Base-by-base conservation (phyloP, 2,113 vertebrate genomes). In the Pelecanoides urinatrix region DNA sequence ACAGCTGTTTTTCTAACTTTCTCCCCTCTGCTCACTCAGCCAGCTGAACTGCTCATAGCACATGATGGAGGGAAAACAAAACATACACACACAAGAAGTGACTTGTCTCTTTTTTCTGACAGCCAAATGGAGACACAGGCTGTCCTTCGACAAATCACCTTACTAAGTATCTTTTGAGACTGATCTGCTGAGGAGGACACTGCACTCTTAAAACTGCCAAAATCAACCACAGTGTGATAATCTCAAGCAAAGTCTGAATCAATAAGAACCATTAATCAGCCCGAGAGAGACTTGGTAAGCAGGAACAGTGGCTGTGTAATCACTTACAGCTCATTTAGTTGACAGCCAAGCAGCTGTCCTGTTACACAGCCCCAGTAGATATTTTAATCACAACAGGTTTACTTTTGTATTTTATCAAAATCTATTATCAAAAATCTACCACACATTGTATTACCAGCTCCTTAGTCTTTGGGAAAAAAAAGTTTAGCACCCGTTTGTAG, bases 291-390 rank as follows among this genome's bases (percentile, higher is more conserved):
- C 79, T 49, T 66, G 63, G 65, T 93, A 78, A 91, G 86, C 47
- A 87, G 65, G 18, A 88, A 53, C 42, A 72, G 52, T 19, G 53
- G 52, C 72, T 75, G 77, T n/a, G 53, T 75, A 93, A 95, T 94
- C 88, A 79, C 71, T 94, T 73, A 91, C 79, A 95, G 66, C 79
- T 91, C 94, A 95, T 94, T 95, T 94, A 95, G 80, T 16, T 18
- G 12, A 94, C 66, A 95, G 70, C 36, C 9, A 6, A 83, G 82
- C 96, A 97, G 96, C 94, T 95, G 96, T 94, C 81, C 50, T 73
- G 62, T 49, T 83, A 79, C 67, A 93, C 26, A 52, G 50, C 23
- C 47, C 21, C 50, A 38, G 18, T 52, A 38, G 29, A 9, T 71
- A 75, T 52, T 92, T 94, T 91, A 66, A 86, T 85, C 80, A 91